A percentile compares a stretch with the other conserved stretches of the same genome.
Conservation (phyloP, 2,797 vertebrate species). For the Sebastes melanostomus region DNA sequence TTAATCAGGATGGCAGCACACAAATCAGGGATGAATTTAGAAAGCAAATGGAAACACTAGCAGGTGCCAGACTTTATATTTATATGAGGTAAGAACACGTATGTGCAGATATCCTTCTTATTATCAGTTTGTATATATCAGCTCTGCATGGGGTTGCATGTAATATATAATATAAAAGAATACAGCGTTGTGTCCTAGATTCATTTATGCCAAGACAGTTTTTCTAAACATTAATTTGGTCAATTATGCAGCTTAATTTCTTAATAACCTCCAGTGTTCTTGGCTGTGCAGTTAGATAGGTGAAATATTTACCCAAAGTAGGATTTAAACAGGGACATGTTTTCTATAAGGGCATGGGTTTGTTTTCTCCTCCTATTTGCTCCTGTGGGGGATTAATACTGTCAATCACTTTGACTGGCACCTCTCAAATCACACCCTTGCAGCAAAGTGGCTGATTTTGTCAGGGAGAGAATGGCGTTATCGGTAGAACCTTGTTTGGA, state of each 20-base stretch:
- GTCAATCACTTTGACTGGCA: constrained; percentile 86
- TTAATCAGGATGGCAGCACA: constrained; percentile 72
- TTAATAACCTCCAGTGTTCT: constrained; percentile 53
- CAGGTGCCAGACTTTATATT: constrained; percentile 19
- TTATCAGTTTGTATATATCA: constrained; percentile 19
- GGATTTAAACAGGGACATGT: constrained; percentile 82
- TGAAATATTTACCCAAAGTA: constrained; percentile 82
- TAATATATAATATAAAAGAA: constrained; percentile 12
- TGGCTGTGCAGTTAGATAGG: constrained; percentile 57
- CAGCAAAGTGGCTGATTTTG: constrained; percentile 87
- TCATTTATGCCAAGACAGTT: constrained; percentile 20
- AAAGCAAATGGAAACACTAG: constrained; percentile 57
- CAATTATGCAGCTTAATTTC: constrained; percentile 60
- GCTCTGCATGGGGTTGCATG: background rate
- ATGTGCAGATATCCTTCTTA: constrained; percentile 11
- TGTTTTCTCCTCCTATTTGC: constrained; percentile 83
- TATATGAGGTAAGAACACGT: constrained; percentile 18
- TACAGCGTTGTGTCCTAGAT: constrained; percentile 3
- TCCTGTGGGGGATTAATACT: constrained; percentile 86
- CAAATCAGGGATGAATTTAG: constrained; percentile 64
- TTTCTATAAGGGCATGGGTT: constrained; percentile 81
- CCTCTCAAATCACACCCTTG: constrained; percentile 85
- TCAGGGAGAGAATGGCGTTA: constrained; percentile 83
- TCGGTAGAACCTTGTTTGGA: constrained; percentile 87
- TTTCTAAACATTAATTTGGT: constrained; percentile 49